These are phyloP conservation scores for Odontothrips loti DNA, from an alignment of 2,888 invertebrate species.

Conservation along the genomic window DNA sequence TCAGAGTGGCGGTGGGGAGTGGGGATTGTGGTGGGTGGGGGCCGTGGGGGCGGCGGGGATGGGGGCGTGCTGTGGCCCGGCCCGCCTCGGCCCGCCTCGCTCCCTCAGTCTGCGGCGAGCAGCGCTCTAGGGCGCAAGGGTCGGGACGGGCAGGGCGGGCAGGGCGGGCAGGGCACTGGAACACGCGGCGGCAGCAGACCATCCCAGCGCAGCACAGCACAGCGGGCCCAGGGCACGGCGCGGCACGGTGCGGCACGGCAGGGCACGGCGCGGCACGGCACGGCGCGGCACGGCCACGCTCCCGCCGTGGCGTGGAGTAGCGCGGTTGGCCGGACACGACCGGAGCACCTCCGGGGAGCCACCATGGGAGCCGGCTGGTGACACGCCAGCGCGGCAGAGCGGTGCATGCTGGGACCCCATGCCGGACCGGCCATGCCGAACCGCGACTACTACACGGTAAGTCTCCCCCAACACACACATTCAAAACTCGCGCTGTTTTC, in stretches of 20 bases:
- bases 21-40: background rate
- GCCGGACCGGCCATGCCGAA: background rate
- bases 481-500: too few relatives aligned
- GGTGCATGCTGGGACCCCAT: background rate
- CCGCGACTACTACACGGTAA: slow-evolving; percentile 24
- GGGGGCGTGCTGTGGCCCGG: background rate
- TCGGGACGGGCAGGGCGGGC: background rate
- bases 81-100: background rate
- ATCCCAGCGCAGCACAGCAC: background rate
- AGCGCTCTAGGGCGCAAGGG: background rate
- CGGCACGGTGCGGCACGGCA: background rate
- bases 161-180: background rate
- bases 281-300: background rate
- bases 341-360: too few relatives aligned
- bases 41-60: background rate
- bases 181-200: too few relatives aligned
- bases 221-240: too few relatives aligned
- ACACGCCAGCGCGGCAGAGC: background rate
- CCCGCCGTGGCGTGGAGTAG: too few relatives aligned
- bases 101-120: slow-evolving; percentile 10
- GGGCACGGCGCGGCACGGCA: too few relatives aligned
- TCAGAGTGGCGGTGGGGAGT: background rate
- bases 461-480: background rate
- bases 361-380: too few relatives aligned
- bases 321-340: too few relatives aligned